Evolutionary conservation across 1,140 invertebrate genomes (phyloP).

Genomic region (Aphelenchoides fujianensis): DNA sequence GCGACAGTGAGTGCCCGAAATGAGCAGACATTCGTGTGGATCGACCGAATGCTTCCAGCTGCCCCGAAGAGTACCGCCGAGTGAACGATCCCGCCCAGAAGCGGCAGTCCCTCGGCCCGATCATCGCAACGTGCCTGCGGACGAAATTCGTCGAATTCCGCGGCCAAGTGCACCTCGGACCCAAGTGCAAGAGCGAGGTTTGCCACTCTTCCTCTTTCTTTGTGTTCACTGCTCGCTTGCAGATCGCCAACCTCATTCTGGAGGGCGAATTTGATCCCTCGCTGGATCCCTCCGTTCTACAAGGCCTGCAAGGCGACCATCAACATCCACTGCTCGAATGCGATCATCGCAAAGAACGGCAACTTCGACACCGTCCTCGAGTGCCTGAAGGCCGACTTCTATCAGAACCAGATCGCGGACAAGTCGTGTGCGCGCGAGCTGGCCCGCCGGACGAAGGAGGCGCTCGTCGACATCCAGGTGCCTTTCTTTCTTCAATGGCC

Average conservation of each 20-base stretch:
- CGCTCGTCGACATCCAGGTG: slow-evolving; percentile 67
- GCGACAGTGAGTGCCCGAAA: slow-evolving; percentile 49
- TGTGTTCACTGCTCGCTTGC: slow-evolving; percentile 25
- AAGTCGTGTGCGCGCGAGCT: slow-evolving; percentile 63
- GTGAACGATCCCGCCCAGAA: slow-evolving; percentile 47
- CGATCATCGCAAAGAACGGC: slow-evolving; percentile 60
- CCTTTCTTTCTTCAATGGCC: too few species aligned
- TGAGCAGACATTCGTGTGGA: background rate
- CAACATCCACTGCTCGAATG: slow-evolving; percentile 70
- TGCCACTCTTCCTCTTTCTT: slow-evolving; percentile 17
- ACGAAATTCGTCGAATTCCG: slow-evolving; percentile 53
- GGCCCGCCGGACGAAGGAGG: slow-evolving; percentile 69
- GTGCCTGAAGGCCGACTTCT: slow-evolving; percentile 61
- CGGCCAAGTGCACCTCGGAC: slow-evolving; percentile 38
- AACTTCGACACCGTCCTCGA: slow-evolving; percentile 58
- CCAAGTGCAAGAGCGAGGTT: slow-evolving; percentile 53
- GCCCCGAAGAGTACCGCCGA: slow-evolving; percentile 49
- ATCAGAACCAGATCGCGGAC: slow-evolving; percentile 54
- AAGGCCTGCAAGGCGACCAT: slow-evolving; percentile 75
- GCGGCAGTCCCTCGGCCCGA: slow-evolving; percentile 45
- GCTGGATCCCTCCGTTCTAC: slow-evolving; percentile 81
- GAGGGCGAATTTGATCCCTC: slow-evolving; percentile 71
- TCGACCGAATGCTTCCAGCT: slow-evolving; percentile 41
- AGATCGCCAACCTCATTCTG: slow-evolving; percentile 55
- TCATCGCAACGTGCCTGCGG: slow-evolving; percentile 51